Evolutionary conservation across 2,888 invertebrate genomes (phyloP), one percentile per base, ranked within the genome.

Genomic region (Lasioglossum malachurum): DNA sequence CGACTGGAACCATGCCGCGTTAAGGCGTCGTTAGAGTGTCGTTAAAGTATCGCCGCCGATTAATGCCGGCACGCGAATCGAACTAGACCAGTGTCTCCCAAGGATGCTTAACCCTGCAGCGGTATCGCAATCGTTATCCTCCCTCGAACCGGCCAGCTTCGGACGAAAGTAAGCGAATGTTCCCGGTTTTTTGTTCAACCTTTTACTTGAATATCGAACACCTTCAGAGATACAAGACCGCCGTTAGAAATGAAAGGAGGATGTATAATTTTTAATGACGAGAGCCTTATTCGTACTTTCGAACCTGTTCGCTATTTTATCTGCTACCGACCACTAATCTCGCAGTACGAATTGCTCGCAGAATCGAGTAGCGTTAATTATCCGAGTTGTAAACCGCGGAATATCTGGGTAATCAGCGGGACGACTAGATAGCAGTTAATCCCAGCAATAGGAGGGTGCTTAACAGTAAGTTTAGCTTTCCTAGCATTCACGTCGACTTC

Each of bases 11-110:
- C 53, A 53, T 53, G 23, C 53, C 23, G 53, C 53, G 53, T 53
- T 53, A 53, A 53, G 53, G n/a, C 53, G 23, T 53, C 53, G 91
- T 92, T 92, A 91, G 91, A 89, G 84, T 83, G 86, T 90, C 90
- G 86, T 92, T 92, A 91, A 91, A 90, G 82, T 88, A 92, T 92
- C 89, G 86, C 86, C 81, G 88, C 41, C 88, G 89, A 92, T 92
- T 92, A 90, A 90, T 88, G 82, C 87, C 72, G 31, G 53, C 53
- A 53, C 53, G 53, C 53, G 53, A 53, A 53, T 53, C 53, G 53
- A 53, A 53, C 53, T 53, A 53, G 53, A 53, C 53, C 53, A 53
- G 3, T 53, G 53, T 53, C 10, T 53, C 23, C 53, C 23, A n/a
- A 53, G n/a, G 53, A 53, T 53, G 53, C 53, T 23, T 23, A 53